These are phyloP conservation scores for Sylvilagus floridanus DNA, from an alignment of 2,797 vertebrate genomes.

Conservation along the genomic window DNA sequence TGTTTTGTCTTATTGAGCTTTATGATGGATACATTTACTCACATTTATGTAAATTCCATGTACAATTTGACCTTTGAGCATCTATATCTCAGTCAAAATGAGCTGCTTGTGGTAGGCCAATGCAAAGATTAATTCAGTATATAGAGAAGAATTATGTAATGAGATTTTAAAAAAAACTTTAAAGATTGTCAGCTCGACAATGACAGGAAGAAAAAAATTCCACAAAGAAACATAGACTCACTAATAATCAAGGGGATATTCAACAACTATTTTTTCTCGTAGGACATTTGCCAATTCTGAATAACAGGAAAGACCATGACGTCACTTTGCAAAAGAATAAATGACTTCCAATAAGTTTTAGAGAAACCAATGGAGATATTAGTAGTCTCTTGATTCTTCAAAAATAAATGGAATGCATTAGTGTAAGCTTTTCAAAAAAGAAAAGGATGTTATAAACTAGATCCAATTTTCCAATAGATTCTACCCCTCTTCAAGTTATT, in stretches of 20 bases:
- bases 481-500: background rate
- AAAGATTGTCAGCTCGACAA: background rate
- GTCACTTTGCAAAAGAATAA: background rate
- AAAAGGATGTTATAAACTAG: background rate
- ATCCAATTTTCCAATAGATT: background rate
- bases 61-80: background rate
- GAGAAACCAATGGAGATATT: background rate
- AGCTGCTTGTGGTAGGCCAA: background rate
- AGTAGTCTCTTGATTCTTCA: background rate
- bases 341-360: background rate
- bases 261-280: background rate
- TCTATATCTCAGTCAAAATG: background rate
- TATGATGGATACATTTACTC: background rate
- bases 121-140: background rate
- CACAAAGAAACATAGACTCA: background rate
- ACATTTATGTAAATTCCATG: constrained; percentile 10
- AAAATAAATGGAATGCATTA: background rate
- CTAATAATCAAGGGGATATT: background rate
- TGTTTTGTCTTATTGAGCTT: background rate
- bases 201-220: background rate
- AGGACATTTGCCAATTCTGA: background rate
- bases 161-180: background rate
- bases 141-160: background rate
- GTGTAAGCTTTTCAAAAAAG: background rate
- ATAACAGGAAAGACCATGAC: background rate